phyloP scores from a whole-genome alignment of 2,113 vertebrate genomes.

The Microtus montanus region DNA sequence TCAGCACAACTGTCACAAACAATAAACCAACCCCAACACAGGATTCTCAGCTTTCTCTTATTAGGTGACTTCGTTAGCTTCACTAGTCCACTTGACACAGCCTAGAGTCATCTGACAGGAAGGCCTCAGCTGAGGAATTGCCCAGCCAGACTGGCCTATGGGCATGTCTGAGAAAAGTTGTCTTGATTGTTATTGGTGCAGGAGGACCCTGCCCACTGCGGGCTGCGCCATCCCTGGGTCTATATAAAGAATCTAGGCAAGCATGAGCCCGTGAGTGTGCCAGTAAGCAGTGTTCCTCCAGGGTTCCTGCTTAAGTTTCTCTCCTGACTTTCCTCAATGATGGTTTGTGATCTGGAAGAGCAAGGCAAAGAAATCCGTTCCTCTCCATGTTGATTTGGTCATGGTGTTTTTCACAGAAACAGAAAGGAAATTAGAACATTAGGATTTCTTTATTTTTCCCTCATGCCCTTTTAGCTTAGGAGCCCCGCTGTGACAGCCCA shows the following conservation, averaged over 20 bases:
- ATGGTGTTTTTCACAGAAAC: background rate
- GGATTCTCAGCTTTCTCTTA: background rate
- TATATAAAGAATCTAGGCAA: background rate
- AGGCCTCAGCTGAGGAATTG: background rate
- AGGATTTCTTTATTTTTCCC: background rate
- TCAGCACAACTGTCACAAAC: background rate
- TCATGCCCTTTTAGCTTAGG: background rate
- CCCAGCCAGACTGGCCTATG: background rate
- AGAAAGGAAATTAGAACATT: too few relatives aligned
- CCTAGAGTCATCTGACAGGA: background rate
- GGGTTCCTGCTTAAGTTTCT: background rate
- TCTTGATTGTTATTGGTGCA: background rate
- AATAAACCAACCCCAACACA: fast-evolving
- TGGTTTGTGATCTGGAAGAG: background rate
- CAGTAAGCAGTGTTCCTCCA: background rate
- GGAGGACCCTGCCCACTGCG: background rate
- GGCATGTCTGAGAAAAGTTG: background rate
- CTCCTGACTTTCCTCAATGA: background rate
- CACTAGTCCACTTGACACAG: background rate
- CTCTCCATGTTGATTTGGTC: background rate
- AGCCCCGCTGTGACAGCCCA: background rate
- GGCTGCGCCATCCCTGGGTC: background rate
- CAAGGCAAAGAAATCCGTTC: background rate
- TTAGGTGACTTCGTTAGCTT: background rate
- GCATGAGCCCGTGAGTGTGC: background rate